Conservation (phyloP, 1,140 invertebrate genomes). For the Hetaerina americana region DNA sequence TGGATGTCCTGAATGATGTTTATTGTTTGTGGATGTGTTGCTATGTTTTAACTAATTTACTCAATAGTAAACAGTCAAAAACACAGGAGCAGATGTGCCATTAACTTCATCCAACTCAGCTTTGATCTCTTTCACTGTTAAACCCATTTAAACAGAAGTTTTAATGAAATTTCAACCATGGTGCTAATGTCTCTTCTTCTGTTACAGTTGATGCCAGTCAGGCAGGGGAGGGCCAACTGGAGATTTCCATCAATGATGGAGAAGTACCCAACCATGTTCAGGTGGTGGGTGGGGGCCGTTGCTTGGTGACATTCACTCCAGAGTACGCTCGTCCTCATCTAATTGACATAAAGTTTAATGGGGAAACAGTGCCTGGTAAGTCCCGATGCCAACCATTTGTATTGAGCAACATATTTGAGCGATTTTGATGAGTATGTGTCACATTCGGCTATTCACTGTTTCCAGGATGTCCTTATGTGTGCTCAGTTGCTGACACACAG, state of each 20-base stretch:
- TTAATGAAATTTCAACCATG: too few relatives aligned
- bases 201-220: constrained; percentile 83
- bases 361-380: constrained; percentile 71
- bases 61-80: not conserved
- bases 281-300: constrained; percentile 84
- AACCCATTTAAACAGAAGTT: not conserved
- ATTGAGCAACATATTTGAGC: not conserved
- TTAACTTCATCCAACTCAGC: too few relatives aligned
- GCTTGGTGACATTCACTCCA: constrained; percentile 90
- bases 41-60: not conserved
- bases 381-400: not conserved
- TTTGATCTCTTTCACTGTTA: too few relatives aligned
- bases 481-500: constrained; percentile 65
- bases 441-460: too few relatives aligned
- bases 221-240: constrained; percentile 91
- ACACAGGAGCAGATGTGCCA: too few relatives aligned
- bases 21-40: too few relatives aligned
- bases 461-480: constrained; percentile 72
- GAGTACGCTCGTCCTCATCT: constrained; percentile 80
- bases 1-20: too few relatives aligned
- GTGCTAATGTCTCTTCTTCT: too few relatives aligned
- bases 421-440: too few relatives aligned
- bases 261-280: constrained; percentile 96
- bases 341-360: constrained; percentile 98
- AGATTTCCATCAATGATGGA: constrained; percentile 96